These are phyloP conservation scores for Apodemia hepburni DNA, from an alignment of 2,888 invertebrate species.

Conservation along the genomic window DNA sequence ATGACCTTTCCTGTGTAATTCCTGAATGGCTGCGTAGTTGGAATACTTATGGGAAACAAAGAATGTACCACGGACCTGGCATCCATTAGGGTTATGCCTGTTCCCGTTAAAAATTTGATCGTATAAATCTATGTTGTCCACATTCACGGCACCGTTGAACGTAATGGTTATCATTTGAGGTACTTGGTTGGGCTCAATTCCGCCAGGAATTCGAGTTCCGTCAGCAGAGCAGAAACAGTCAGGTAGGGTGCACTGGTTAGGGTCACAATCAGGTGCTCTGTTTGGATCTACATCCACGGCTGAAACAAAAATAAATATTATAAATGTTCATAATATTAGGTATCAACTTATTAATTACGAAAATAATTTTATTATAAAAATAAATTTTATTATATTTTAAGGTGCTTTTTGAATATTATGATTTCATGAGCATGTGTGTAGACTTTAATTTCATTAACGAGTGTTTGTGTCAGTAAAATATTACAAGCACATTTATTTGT, in stretches of 20 bases:
- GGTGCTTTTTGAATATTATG: no score
- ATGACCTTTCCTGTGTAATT: slow-evolving; percentile 93
- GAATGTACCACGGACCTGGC: slow-evolving; percentile 93
- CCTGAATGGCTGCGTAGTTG: slow-evolving; percentile 94
- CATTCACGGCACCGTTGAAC: slow-evolving; percentile 95
- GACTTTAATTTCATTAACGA: no score
- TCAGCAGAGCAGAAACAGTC: slow-evolving; percentile 97
- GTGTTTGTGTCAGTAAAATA: not conserved
- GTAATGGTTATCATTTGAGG: slow-evolving; percentile 97
- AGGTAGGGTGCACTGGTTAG: slow-evolving; percentile 92
- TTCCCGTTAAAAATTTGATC: slow-evolving; percentile 93
- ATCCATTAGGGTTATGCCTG: slow-evolving; percentile 93
- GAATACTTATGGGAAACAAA: slow-evolving; percentile 96
- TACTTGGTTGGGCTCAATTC: slow-evolving; percentile 90
- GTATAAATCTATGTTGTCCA: slow-evolving; percentile 95
- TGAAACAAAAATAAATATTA: slow-evolving; percentile 55
- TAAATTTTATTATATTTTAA: no score
- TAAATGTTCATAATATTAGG: not conserved
- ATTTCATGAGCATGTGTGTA: no score
- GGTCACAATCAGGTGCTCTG: slow-evolving; percentile 94
- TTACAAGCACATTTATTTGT: not conserved
- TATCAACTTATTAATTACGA: no score
- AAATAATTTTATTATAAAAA: no score
- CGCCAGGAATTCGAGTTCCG: slow-evolving; percentile 93
- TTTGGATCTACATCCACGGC: slow-evolving; percentile 95